Evolutionary conservation across 2,888 invertebrate species (phyloP), one percentile per base, ranked within the genome.

Genomic region (Globia sparganii): DNA sequence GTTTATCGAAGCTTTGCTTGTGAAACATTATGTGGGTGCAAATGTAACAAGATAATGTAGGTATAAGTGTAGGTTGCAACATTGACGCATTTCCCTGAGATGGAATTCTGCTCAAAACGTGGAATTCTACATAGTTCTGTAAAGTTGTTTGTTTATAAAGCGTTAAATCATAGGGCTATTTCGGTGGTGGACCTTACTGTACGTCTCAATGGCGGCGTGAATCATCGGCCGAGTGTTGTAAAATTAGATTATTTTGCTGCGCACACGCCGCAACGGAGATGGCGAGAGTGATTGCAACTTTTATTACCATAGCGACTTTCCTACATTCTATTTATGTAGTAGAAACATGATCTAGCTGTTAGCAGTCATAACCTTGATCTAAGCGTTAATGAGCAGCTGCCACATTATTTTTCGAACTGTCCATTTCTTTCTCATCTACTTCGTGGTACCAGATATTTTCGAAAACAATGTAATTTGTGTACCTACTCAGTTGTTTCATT

Each of bases 151-250:
- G 92, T 92, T 93, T 91, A 91, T 91, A 88, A 91, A 90, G 92
- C 89, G 91, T 90, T 90, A 91, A 91, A 90, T 90, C 88, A 85
- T 83, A 85, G 83, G 81, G 90, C 87, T 94, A 94, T 94, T 94
- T 92, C 84, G 73, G 90, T 88, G 84, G 87, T 71, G 78, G 91
- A 91, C 91, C 92, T 93, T 92, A 94, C 92, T 92, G 91, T 91
- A 90, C 92, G 91, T 92, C 94, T 94, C 94, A 93, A 93, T 94
- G 93, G 92, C 91, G 89, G 90, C 28, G 88, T 94, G 95, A 95
- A 87, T 95, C 94, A 94, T 87, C 88, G 85, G 83, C 79, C 86
- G 88, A 69, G 88, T 83, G 87, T 88, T 87, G 88, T 94, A 94
- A 92, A 95, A 91, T 94, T 95, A 95, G 95, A 92, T 78, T 82